Evolutionary conservation across 30 jellyfish, hydroid and myxozoan genomes (phyloP), one percentile per base, ranked within the genome.

Genomic region (Sanderia malayensis): DNA sequence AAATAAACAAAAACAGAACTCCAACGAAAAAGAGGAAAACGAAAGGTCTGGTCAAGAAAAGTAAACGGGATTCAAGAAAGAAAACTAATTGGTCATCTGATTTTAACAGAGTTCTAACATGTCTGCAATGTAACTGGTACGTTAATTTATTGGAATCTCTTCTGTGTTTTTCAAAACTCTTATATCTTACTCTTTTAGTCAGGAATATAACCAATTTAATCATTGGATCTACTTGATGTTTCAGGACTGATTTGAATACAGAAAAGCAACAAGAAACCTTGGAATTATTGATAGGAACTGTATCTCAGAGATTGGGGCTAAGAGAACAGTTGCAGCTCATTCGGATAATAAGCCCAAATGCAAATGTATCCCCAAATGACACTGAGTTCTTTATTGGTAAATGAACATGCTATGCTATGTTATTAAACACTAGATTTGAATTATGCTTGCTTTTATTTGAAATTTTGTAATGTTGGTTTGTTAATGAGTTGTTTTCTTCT

Each of bases 351-450:
- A 67, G 85, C 30, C 97, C 97, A 9, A 85, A 83, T 72, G 97
- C 97, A 60, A 71, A 83, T 67, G 89, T 90, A 19, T 61, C 83
- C 10, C 97, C 95, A 33, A 82, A 67, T 22, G 97, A 90, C 61
- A 83, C 91, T 31, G 97, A 90, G 73, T 90, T 82, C 60, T 89
- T 90, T 69, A 90, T 90, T 4, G 97, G 97, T 90, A 72, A 61
- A 46, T 27, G 18, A 25, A n/a, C n/a, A n/a, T n/a, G n/a, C n/a
- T n/a, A n/a, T n/a, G n/a, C n/a, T n/a, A n/a, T n/a, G n/a, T n/a
- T n/a, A n/a, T n/a, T n/a, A n/a, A n/a, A n/a, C n/a, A n/a, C n/a
- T n/a, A n/a, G n/a, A n/a, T n/a, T n/a, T n/a, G n/a, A n/a, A n/a
- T n/a, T n/a, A n/a, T n/a, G n/a, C n/a, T n/a, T n/a, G n/a, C n/a